Base-by-base conservation (phyloP, 2,113 vertebrate genomes). In the Hirundichthys speculiger region DNA sequence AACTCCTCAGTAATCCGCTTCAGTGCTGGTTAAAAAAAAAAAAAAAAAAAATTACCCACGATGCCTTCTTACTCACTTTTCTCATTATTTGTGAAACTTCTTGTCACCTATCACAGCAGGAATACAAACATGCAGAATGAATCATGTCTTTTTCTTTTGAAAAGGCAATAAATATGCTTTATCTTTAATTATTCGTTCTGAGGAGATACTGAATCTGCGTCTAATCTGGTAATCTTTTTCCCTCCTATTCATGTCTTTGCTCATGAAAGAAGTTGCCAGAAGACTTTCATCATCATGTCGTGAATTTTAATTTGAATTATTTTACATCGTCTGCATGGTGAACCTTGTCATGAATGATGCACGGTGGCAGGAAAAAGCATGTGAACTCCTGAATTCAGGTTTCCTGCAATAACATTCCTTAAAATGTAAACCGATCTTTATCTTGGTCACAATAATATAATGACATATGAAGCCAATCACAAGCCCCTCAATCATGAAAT, bases 71-170 rank as follows among this genome's bases (percentile, higher is more conserved):
- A 25, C 54, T 45, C 69, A 54, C 47, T 62, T 25, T 40, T 56
- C 61, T 76, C 48, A 52, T 64, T 30, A 45, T 57, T 62, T 54
- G 8, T 69, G 11, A 56, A 72, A 75, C 74, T 66, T 70, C 68
- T 71, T 13, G 49, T 54, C 49, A 55, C 64, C 64, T 76, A 65
- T 70, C 53, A 12, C 51, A 64, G 38, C 24, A 65, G 76, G 34
- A 3, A 81, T 61, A 75, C 66, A 85, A 85, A 77, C 65, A 78
- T 80, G 64, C 70, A 84, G 80, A 80, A 80, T 76, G 56, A 74
- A 77, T 65, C 21, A 15, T 21, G 49, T 45, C 66, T 61, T 34
- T 68, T 73, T 65, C 55, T 51, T 52, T 16, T 24, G 34, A 55
- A 73, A 75, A 61, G 57, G 27, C 61, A 64, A 34, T 62, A 40